Percentiles rank a stretch among this genome's conserved stretches.
These are phyloP conservation scores for Pinna nobilis DNA, from an alignment of 1,140 invertebrate species.

Conservation along the genomic window DNA sequence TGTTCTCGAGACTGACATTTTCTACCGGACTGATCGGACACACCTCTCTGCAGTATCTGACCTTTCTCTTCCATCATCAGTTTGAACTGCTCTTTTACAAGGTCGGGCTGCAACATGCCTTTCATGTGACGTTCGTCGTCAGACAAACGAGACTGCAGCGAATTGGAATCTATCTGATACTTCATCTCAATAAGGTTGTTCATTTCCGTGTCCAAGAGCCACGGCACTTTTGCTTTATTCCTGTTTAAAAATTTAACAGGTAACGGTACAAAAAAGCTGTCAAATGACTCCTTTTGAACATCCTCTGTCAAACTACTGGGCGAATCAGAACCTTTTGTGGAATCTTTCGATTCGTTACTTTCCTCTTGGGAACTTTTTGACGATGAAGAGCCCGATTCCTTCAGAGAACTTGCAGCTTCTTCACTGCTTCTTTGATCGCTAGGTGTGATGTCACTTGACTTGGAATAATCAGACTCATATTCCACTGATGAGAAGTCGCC, in stretches of 20 bases:
- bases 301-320: no score
- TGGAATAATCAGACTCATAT: slow-evolving; percentile 50
- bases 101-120: slow-evolving; percentile 44
- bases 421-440: slow-evolving; percentile 60
- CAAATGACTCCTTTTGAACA: no score
- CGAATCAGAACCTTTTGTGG: neutral
- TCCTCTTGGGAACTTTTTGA: slow-evolving; percentile 8
- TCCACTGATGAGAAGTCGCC: slow-evolving; percentile 24
- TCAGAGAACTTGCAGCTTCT: slow-evolving; percentile 58
- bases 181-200: slow-evolving; percentile 44
- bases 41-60: neutral
- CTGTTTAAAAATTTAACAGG: slow-evolving; percentile 1
- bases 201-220: slow-evolving; percentile 46
- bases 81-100: slow-evolving; percentile 48
- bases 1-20: neutral
- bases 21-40: neutral
- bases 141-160: slow-evolving; percentile 33
- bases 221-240: slow-evolving; percentile 5
- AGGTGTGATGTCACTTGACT: slow-evolving; percentile 55
- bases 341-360: slow-evolving; percentile 20
- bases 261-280: neutral
- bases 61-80: slow-evolving; percentile 24
- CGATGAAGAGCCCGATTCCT: slow-evolving; percentile 51
- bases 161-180: slow-evolving; percentile 35
- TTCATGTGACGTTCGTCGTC: slow-evolving; percentile 43